phyloP scores from a whole-genome alignment of 2,113 vertebrate species.

The Archilochus colubris region DNA sequence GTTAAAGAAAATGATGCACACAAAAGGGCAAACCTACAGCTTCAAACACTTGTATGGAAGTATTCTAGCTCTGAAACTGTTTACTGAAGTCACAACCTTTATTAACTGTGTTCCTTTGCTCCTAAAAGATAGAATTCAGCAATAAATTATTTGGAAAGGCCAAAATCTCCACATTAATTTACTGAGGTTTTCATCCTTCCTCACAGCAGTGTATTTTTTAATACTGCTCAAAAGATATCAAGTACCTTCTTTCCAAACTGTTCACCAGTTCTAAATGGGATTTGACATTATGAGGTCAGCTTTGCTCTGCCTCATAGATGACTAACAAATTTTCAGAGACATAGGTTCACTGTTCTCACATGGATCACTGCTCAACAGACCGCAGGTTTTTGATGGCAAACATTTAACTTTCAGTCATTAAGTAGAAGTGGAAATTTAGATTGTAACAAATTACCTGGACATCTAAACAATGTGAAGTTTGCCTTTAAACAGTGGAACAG shows the following conservation, averaged over 20 bases:
- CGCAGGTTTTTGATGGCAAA: constrained; percentile 66
- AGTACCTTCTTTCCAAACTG: constrained; percentile 60
- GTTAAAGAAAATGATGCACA: neutral
- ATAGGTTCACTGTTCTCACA: constrained; percentile 71
- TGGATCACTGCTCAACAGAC: constrained; percentile 73
- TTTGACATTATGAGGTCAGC: constrained; percentile 78
- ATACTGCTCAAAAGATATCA: constrained; percentile 68
- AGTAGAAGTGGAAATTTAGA: constrained; percentile 57
- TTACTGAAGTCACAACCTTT: constrained; percentile 61
- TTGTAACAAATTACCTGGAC: constrained; percentile 70
- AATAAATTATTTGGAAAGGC: constrained; percentile 74
- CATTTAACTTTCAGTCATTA: constrained; percentile 73
- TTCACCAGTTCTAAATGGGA: constrained; percentile 72
- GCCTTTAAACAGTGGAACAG: constrained; percentile 9
- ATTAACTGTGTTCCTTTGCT: constrained; percentile 62
- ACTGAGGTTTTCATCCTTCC: constrained; percentile 62
- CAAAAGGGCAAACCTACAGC: constrained; percentile 30
- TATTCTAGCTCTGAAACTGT: constrained; percentile 21
- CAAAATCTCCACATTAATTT: constrained; percentile 66
- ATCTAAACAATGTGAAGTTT: constrained; percentile 57
- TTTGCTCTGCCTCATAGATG: constrained; percentile 72
- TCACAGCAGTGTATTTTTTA: constrained; percentile 62
- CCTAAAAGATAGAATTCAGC: constrained; percentile 58
- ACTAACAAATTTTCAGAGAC: constrained; percentile 77
- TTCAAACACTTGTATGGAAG: constrained; percentile 27